Conservation (phyloP, 2,113 vertebrate genomes). For the Litocranius walleri region DNA sequence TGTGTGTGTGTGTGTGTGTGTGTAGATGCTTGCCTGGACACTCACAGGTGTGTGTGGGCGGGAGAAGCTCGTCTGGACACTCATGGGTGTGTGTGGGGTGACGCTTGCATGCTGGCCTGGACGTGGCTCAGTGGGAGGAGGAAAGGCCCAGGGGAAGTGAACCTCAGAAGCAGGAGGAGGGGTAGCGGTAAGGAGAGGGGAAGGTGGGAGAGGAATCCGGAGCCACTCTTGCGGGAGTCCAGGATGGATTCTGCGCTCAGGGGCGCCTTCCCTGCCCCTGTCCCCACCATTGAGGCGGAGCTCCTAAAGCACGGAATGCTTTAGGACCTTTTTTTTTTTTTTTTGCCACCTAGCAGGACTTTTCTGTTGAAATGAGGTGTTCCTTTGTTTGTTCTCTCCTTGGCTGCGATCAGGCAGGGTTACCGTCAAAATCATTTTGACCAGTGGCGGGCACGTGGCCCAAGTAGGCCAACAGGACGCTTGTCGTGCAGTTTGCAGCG, state of each 20-base stretch:
- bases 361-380: background rate
- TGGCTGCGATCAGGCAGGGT: background rate
- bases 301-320: background rate
- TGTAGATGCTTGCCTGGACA: accelerated
- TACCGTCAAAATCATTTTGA: too few species aligned
- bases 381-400: background rate
- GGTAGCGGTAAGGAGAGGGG: background rate
- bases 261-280: background rate
- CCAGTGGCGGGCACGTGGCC: background rate
- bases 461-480: background rate
- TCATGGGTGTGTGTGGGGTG: background rate
- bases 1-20: too few species aligned
- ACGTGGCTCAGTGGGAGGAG: accelerated
- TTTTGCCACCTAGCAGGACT: too few species aligned
- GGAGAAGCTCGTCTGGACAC: accelerated
- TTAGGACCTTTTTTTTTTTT: background rate
- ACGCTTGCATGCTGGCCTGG: accelerated
- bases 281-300: background rate
- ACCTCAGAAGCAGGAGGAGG: background rate
- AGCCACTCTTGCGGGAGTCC: background rate
- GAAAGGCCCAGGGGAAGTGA: background rate
- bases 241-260: accelerated
- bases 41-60: background rate
- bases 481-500: background rate
- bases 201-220: background rate